Evolutionary conservation across 2,888 invertebrate genomes (phyloP), one percentile per base, ranked within the genome.

Genomic region (Ethmia dodecea): DNA sequence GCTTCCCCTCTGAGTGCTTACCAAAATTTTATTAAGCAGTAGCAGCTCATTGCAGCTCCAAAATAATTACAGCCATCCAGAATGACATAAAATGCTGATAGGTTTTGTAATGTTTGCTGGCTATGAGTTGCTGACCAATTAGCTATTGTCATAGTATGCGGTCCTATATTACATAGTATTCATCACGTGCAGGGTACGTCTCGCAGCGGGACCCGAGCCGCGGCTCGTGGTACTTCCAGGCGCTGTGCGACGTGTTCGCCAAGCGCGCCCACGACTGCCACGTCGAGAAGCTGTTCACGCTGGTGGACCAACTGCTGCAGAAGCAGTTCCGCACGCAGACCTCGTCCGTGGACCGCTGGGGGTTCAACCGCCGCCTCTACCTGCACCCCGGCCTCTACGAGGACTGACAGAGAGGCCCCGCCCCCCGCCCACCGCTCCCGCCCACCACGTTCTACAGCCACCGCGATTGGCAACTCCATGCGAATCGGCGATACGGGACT

Each of bases 191-290:
- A 90, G 90, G 90, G 3, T 88, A 80, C 56, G 80, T 81, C 46
- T 89, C 93, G 1, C 83, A 88, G 58, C 87, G 93, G 37, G 89
- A 92, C 71, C 55, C 65, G 3, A 43, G 64, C 14, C 49, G 52
- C 5, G 93, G 93, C 13, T 90, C 92, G 27, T 93, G 92, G 92
- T 93, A 91, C 71, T 90, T 93, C 52, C 89, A 91, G 66, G 83
- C 83, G 42, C 75, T 93, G 52, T 92, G 92, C 68, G 69, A 88
- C 49, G 86, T 89, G 49, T 89, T 93, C 66, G 89, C 90, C 45
- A 73, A 81, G 47, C 83, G 89, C 60, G 91, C 92, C 9, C 89
- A 90, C 64, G 77, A 90, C 53, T 81, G 75, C 15, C 86, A 91
- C 62, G 74, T 93, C 22, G 91, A 92, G 63, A 86, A 87, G 49